Evolutionary conservation across 2,797 vertebrate species (phyloP), one percentile per base, ranked within the genome.

Genomic region (Tauraco hartlaubi): DNA sequence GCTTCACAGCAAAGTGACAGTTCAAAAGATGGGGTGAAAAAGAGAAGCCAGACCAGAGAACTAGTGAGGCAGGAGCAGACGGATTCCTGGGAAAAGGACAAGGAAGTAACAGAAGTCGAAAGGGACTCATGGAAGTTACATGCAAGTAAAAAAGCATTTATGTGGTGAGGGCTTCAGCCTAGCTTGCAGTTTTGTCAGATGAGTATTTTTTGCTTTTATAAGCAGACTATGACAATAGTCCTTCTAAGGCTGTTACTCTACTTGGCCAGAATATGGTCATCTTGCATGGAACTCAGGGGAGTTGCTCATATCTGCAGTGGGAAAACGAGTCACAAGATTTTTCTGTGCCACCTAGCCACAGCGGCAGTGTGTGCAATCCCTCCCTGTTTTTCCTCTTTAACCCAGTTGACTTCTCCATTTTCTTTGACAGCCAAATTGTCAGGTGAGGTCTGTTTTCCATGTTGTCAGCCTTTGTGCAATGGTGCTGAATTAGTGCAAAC

Each of bases 371-470:
- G 11, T 52, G 66, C 44, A 77, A 25, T 41, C 48, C 39, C 20
- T 90, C 66, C 28, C 81, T 56, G 41, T 87, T 91, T 77, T 79
- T 87, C 28, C 19, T 92, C 56, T 76, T 76, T 81, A 85, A 85
- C 43, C 25, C 55, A 66, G 13, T 73, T 85, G 92, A 29, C 52
- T 46, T 89, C 72, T 71, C 21, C 25, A 63, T 97, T 96, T 97
- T 94, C 85, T 92, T 54, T 86, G 79, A 77, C 85, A 96, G 41
- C 15, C 85, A 85, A 93, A 91, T 95, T 87, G 76, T 93, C 94
- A 94, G 77, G 84, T 56, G 92, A 59, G 49, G 75, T 71, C 41
- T 82, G 85, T 46, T 97, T 96, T 77, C 61, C 54, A 48, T 61
- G 43, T 51, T 91, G 48, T 91, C 83, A 88, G 3, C 88, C 95